These are phyloP conservation scores for Alligator mississippiensis DNA, from an alignment of 2,113 vertebrate genomes.

Conservation along the genomic window DNA sequence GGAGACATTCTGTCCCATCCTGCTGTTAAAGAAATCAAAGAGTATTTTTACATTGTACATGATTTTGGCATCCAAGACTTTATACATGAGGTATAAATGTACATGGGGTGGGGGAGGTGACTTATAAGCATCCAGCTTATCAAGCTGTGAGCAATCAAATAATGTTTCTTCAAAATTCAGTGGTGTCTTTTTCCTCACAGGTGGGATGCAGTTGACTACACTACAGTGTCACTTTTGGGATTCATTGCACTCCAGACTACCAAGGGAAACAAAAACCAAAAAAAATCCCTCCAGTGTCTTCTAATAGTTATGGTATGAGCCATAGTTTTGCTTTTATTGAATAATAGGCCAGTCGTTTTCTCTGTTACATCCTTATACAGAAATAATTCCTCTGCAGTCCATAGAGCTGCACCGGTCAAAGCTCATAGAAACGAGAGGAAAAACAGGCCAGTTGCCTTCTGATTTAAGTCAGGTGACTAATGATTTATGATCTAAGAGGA, in stretches of 20 bases:
- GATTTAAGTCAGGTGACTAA: too few species aligned
- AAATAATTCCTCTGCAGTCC: not conserved
- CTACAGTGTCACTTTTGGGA: not conserved
- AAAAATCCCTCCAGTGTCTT: not conserved
- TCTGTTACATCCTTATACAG: not conserved
- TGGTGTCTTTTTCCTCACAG: rapidly evolving
- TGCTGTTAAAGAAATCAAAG: not conserved
- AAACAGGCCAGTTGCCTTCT: too few species aligned
- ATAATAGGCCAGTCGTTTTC: not conserved
- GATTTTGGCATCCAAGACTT: not conserved
- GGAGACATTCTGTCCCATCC: not conserved
- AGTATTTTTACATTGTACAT: not conserved
- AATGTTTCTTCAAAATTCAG: not conserved
- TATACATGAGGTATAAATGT: rapidly evolving
- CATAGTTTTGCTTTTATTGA: not conserved
- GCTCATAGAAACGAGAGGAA: too few species aligned
- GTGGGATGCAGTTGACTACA: not conserved
- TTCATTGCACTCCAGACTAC: rapidly evolving
- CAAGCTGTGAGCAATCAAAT: not conserved
- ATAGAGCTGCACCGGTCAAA: rapidly evolving
- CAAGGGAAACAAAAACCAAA: rapidly evolving
- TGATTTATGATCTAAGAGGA: too few species aligned
- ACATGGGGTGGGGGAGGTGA: rapidly evolving
- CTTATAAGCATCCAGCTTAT: rapidly evolving
- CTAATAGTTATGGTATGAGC: not conserved